Evolutionary conservation across 2,113 vertebrate genomes (phyloP).

Genomic region (Seriola quinqueradiata): DNA sequence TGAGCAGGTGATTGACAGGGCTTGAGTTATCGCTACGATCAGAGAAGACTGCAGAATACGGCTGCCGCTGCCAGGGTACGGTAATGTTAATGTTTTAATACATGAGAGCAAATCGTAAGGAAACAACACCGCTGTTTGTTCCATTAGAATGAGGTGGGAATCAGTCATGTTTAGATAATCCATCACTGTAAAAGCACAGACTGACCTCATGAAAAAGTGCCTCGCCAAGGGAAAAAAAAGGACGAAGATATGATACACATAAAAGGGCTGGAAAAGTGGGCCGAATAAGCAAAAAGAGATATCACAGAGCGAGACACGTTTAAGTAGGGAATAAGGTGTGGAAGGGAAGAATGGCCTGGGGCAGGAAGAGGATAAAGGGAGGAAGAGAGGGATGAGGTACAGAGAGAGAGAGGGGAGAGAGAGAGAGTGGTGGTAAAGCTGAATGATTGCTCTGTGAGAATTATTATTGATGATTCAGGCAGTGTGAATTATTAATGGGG

Average conservation of each 20-base stretch:
- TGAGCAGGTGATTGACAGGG: slow-evolving; percentile 78
- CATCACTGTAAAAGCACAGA: slow-evolving; percentile 48
- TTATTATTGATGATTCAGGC: slow-evolving; percentile 89
- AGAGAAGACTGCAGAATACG: slow-evolving; percentile 39
- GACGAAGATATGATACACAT: slow-evolving; percentile 70
- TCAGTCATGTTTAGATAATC: slow-evolving; percentile 63
- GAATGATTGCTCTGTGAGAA: slow-evolving; percentile 86
- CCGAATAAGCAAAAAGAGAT: slow-evolving; percentile 78
- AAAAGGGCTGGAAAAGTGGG: slow-evolving; percentile 62
- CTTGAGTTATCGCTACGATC: slow-evolving; percentile 61
- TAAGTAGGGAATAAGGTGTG: slow-evolving; percentile 52
- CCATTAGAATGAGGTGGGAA: slow-evolving; percentile 44
- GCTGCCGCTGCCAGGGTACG: slow-evolving; percentile 18
- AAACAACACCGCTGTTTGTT: slow-evolving; percentile 40
- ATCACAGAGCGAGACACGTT: slow-evolving; percentile 65
- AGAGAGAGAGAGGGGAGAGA: slow-evolving; percentile 38
- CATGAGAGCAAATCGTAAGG: slow-evolving; percentile 2
- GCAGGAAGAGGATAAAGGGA: slow-evolving; percentile 70
- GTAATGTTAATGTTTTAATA: slow-evolving; percentile 57
- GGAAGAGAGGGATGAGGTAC: slow-evolving; percentile 44
- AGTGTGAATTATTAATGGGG: slow-evolving; percentile 87
- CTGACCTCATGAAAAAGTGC: slow-evolving; percentile 64
- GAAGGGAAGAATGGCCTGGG: slow-evolving; percentile 60
- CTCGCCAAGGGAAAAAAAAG: slow-evolving; percentile 63
- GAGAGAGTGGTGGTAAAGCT: slow-evolving; percentile 79